Base-by-base conservation (phyloP, 2,113 vertebrate species). In the Chrysemys picta region DNA sequence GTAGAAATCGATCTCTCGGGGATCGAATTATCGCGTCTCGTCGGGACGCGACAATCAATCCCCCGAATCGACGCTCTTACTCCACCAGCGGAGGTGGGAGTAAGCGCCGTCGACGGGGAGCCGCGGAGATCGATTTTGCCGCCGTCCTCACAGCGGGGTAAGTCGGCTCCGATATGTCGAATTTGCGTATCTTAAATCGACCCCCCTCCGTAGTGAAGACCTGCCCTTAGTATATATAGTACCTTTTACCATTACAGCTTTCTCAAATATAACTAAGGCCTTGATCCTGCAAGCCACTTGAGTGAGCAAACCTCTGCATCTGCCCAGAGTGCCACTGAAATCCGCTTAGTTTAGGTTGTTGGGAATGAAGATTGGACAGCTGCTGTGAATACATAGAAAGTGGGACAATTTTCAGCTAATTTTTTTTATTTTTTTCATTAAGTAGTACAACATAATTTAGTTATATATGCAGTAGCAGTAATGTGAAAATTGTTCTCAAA, bases 381-480 rank as follows among this genome's bases (percentile, higher is more conserved):
- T 80, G 4, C 45, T 13, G 12, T 49, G 45, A 45, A 80, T 80
- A 29, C 49, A 49, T 50, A 8, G 25, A 31, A 80, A 80, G 35
- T 0, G 3, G 81, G 38, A 24, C 1, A 0, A 91, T 47, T 56
- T 75, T 87, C 13, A 3, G 16, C n/a, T 72, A 59, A 29, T 57
- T 57, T 57, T 56, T 22, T 57, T 59, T 53, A 7, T 35, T 72
- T 38, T 38, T 38, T 38, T 19, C 5, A 38, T 65, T 38, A 69
- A 17, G 35, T 69, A 72, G n/a, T 27, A 10, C 25, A 54, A 42
- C n/a, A 10, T 38, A n/a, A 19, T 22, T 27, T 54, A 42, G 3
- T 82, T 72, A 11, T 1, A 21, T n/a, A 5, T 27, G 31, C n/a
- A 38, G 65, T 38, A 59, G 38, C 10, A 87, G 38, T 3, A 2